Conservation (phyloP, 2,888 invertebrate genomes). For the Acholoe squamosa region DNA sequence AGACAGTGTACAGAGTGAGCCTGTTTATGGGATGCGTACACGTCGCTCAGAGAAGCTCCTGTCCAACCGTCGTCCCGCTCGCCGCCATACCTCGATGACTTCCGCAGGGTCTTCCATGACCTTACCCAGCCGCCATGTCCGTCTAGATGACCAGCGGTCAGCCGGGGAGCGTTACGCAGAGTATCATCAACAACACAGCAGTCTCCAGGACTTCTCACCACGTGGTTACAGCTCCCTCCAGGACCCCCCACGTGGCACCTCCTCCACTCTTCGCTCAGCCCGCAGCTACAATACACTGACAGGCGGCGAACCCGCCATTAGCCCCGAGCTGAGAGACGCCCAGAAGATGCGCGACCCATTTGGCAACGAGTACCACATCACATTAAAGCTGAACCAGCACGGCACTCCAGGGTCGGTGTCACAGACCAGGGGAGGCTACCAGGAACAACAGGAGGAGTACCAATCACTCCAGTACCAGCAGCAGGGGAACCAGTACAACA, state of each 20-base stretch:
- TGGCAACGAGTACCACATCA: slow-evolving; percentile 62
- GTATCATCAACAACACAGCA: background rate
- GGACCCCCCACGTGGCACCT: slow-evolving; percentile 3
- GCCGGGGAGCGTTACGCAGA: background rate
- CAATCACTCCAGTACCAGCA: slow-evolving; percentile 22
- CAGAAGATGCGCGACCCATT: slow-evolving; percentile 36
- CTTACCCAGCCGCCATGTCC: slow-evolving; percentile 26
- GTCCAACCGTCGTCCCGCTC: background rate
- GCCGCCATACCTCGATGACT: background rate
- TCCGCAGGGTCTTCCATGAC: background rate
- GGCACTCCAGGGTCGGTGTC: background rate
- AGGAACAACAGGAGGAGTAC: background rate
- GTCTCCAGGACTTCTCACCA: background rate
- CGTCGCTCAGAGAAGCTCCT: slow-evolving; percentile 24
- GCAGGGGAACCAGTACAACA: slow-evolving; percentile 40
- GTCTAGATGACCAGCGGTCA: background rate
- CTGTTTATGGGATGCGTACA: slow-evolving; percentile 5
- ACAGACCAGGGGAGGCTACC: background rate
- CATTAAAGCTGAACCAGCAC: slow-evolving; percentile 60
- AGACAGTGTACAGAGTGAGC: slow-evolving; percentile 59
- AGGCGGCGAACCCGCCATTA: slow-evolving; percentile 20
- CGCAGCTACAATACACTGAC: background rate
- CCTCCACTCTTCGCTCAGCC: slow-evolving; percentile 24
- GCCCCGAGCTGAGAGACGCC: slow-evolving; percentile 51
- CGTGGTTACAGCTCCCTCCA: background rate